Percentiles rank a stretch among this genome's conserved stretches.
Evolutionary conservation across 2,888 invertebrate genomes (phyloP).

Genomic region (Augiades crinisus): DNA sequence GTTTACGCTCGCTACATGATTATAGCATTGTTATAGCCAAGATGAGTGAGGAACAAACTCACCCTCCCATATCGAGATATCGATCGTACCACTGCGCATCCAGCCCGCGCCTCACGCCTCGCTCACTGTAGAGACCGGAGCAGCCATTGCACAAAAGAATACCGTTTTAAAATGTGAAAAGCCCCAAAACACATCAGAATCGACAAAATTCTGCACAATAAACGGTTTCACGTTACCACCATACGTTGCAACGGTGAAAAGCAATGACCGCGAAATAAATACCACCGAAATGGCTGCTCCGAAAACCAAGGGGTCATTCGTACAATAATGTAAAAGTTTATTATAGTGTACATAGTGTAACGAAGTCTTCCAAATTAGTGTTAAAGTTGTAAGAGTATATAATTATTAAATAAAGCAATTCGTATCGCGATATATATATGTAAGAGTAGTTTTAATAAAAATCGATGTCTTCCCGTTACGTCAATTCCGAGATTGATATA

Average conservation of each 20-base stretch:
- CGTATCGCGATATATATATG: constrained; percentile 2
- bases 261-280: constrained; percentile 35
- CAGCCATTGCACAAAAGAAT: constrained; percentile 58
- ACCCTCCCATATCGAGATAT: constrained; percentile 48
- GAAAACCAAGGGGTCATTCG: constrained; percentile 26
- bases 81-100: constrained; percentile 66
- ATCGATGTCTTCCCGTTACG: constrained; percentile 44
- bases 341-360: constrained; percentile 60
- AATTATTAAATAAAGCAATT: constrained; percentile 3
- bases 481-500: constrained; percentile 36
- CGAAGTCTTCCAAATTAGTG: constrained; percentile 72
- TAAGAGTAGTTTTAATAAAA: constrained; percentile 33
- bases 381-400: constrained; percentile 28
- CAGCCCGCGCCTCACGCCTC: constrained; percentile 40
- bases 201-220: constrained; percentile 21
- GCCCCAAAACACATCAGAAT: constrained; percentile 29
- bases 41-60: constrained; percentile 25
- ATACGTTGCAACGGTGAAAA: constrained; percentile 27
- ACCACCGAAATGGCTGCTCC: constrained; percentile 58
- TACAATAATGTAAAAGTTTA: constrained; percentile 47
- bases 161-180: constrained; percentile 54
- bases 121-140: constrained; percentile 48
- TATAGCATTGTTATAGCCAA: constrained; percentile 30
- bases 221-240: neutral
- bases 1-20: constrained; percentile 1